Conservation (phyloP, 2,113 vertebrate genomes). For the Psettodes erumei region DNA sequence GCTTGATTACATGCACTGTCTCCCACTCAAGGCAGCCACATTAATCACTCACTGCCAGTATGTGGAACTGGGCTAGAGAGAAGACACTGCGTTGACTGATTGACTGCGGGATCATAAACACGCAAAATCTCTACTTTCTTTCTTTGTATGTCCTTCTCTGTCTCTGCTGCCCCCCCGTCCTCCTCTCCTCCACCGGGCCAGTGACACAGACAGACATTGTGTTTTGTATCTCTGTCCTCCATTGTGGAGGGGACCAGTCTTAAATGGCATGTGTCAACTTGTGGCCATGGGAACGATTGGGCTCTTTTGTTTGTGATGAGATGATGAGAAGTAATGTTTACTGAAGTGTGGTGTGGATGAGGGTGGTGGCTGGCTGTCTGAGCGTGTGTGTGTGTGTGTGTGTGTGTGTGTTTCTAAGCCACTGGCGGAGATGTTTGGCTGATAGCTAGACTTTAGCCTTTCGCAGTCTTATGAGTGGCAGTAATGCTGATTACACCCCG, state of each 20-base stretch:
- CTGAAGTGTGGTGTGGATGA: conserved; percentile 64
- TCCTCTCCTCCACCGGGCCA: conserved; percentile 29
- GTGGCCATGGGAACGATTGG: conserved; percentile 74
- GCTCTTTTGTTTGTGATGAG: conserved; percentile 73
- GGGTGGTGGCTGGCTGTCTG: conserved; percentile 51
- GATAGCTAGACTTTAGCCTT: conserved; percentile 56
- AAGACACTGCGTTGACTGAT: conserved; percentile 41
- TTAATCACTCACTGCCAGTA: conserved; percentile 71
- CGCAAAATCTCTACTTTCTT: conserved; percentile 28
- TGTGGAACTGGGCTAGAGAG: conserved; percentile 38
- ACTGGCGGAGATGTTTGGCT: conserved; percentile 52
- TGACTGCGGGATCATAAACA: conserved; percentile 54
- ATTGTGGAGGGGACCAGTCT: conserved; percentile 64
- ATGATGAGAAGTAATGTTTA: conserved; percentile 74
- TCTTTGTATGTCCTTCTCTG: conserved; percentile 9
- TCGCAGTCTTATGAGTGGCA: conserved; percentile 58
- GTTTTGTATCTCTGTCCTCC: conserved; percentile 59
- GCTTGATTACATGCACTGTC: conserved; percentile 79
- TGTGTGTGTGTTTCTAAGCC: conserved; percentile 26
- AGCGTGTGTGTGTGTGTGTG: conserved; percentile 12
- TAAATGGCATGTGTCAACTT: conserved; percentile 76
- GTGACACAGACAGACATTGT: conserved; percentile 72
- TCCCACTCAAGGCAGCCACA: conserved; percentile 72
- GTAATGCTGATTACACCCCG: conserved; percentile 50
- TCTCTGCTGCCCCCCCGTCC: conserved; percentile 5